Evolutionary conservation across 1,140 invertebrate species (phyloP).

Genomic region (Bombus polaris): DNA sequence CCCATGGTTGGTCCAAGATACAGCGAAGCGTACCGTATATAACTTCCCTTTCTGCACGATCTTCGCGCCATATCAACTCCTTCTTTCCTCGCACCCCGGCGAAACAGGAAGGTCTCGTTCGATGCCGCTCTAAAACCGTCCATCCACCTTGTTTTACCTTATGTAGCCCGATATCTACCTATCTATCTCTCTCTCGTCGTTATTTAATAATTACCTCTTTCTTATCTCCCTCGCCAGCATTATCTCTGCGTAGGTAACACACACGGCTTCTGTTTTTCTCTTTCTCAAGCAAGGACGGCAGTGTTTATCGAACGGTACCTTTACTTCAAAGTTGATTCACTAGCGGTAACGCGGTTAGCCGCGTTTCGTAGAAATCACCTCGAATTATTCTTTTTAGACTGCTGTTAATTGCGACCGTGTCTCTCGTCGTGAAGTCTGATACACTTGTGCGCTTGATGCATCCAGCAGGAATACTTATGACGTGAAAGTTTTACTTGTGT

Average conservation of each 20-base stretch:
- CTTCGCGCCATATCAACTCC: conserved; percentile 66
- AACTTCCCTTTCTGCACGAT: conserved; percentile 68
- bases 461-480: not conserved
- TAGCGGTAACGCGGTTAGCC: not conserved
- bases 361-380: not conserved
- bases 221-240: conserved; percentile 42
- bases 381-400: not conserved
- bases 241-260: conserved; percentile 22
- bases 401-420: not conserved
- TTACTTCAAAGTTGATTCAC: not conserved
- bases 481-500: conserved; percentile 1
- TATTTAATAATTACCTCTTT: conserved; percentile 60
- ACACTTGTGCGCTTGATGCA: not conserved
- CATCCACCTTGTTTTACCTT: conserved; percentile 66
- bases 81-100: conserved; percentile 60
- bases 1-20: conserved; percentile 63
- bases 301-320: not conserved
- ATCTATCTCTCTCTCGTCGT: conserved; percentile 2
- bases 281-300: not conserved
- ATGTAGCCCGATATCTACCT: conserved; percentile 50
- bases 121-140: conserved; percentile 42
- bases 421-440: not conserved
- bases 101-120: conserved; percentile 61
- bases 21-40: conserved; percentile 62
- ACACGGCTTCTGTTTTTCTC: not conserved